Evolutionary conservation across 2,797 vertebrate species (phyloP).

Genomic region (Notolabrus celidotus): DNA sequence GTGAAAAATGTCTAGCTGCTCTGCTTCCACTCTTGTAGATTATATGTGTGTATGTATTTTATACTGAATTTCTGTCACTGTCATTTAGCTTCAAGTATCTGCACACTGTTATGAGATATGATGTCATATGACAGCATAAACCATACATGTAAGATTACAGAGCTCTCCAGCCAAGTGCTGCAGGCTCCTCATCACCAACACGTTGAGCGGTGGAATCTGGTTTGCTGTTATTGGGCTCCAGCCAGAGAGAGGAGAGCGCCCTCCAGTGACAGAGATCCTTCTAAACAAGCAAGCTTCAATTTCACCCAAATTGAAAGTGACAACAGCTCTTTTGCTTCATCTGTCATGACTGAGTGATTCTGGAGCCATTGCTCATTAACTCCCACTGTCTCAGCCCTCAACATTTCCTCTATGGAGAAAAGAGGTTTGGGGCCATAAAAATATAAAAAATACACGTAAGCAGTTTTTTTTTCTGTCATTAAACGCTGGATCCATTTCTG

Average conservation of each 20-base stretch:
- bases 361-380: constrained; percentile 52
- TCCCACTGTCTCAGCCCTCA: constrained; percentile 43
- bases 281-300: constrained; percentile 50
- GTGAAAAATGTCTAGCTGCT: not conserved
- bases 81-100: constrained; percentile 30
- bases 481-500: constrained; percentile 31
- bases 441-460: constrained; percentile 29
- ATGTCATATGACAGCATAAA: constrained; percentile 68
- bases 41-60: constrained; percentile 17
- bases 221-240: constrained; percentile 73
- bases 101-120: constrained; percentile 47
- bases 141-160: constrained; percentile 64
- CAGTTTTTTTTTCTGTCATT: constrained; percentile 37
- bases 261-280: constrained; percentile 68
- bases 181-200: constrained; percentile 67
- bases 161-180: constrained; percentile 63
- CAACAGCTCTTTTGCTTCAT: constrained; percentile 53
- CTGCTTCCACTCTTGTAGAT: constrained; percentile 14
- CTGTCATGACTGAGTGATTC: constrained; percentile 54
- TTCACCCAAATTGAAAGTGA: constrained; percentile 63
- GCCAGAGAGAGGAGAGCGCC: constrained; percentile 78
- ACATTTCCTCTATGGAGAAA: constrained; percentile 53
- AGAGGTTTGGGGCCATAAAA: constrained; percentile 16
- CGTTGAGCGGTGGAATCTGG: constrained; percentile 59
- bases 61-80: constrained; percentile 29